Percentiles rank a stretch among this genome's conserved stretches.
Evolutionary conservation across 2,797 vertebrate species (phyloP).

Genomic region (Emys orbicularis): DNA sequence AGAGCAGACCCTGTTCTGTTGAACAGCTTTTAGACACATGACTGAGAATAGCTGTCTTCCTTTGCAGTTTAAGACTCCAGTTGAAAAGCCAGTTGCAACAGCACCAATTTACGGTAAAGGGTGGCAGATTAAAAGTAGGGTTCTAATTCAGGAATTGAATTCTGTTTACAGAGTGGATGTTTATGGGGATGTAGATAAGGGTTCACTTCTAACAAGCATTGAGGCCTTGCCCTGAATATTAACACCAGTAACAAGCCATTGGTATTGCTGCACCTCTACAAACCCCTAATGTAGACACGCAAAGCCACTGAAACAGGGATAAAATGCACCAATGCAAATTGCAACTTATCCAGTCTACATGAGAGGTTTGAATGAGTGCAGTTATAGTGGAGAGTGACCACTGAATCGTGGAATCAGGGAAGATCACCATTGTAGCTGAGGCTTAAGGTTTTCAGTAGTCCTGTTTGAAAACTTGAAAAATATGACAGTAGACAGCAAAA

Average conservation of each 20-base stretch:
- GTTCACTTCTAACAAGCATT: background rate
- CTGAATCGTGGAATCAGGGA: background rate
- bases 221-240: background rate
- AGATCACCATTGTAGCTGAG: background rate
- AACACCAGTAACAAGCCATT: background rate
- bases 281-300: background rate
- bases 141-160: background rate
- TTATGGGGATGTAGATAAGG: background rate
- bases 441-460: background rate
- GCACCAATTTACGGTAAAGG: background rate
- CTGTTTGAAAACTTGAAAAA: background rate
- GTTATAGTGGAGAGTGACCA: background rate
- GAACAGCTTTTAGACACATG: background rate
- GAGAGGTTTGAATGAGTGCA: background rate
- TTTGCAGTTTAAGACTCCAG: background rate
- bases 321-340: background rate
- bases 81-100: background rate
- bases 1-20: background rate
- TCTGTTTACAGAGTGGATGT: background rate
- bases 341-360: background rate
- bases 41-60: background rate
- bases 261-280: background rate
- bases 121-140: background rate
- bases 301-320: background rate
- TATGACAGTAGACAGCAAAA: background rate